Base-by-base conservation (phyloP, 1,140 invertebrate species). In the Formica selysi region DNA sequence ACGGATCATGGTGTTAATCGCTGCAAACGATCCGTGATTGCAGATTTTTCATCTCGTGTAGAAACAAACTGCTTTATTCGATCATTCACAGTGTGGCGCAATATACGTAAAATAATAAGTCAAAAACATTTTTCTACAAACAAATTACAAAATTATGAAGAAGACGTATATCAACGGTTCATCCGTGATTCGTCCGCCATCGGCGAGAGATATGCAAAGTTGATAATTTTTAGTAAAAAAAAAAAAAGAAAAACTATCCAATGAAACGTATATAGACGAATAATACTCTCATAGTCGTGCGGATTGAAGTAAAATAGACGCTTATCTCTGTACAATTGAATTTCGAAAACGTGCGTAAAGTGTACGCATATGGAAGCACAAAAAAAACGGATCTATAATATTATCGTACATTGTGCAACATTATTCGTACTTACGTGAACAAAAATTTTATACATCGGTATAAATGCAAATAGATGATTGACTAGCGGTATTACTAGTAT, bases 161-260 rank as follows among this genome's bases (percentile, higher is more conserved):
- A 11, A 22, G 13, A 59, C 57, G 48, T 62, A 51, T 51, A 83
- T 89, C 90, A 51, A 85, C 89, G 90, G 90, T 91, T 91, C 90
- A 91, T 91, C 90, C 90, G 90, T 38, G 80, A 91, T 86, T 68
- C n/a, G 74, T 61, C 48, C 19, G 26, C 51, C 26, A 8, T 64
- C 19, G 8, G 16, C 7, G n/a, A 44, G n/a, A 81, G 57, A 65
- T 36, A n/a, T 4, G 44, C 44, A 83, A 83, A 83, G 22, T n/a
- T 3, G 8, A 32, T 61, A 29, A 74, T 86, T 86, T 74, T 76
- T 68, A 11, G 26, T 44, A 29, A 71, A 26, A 41, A 29, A 41
- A 41, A 41, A 38, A 26, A n/a, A 68, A 41, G 22, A 80, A 86
- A 51, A 80, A 76, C 76, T 76, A 81, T 80, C 22, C 81, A 86